Percentiles rank a stretch among this genome's conserved stretches.
These are phyloP conservation scores for Scaptomyza tumidula DNA, from an alignment of 2,888 invertebrate genomes.

Conservation along the genomic window DNA sequence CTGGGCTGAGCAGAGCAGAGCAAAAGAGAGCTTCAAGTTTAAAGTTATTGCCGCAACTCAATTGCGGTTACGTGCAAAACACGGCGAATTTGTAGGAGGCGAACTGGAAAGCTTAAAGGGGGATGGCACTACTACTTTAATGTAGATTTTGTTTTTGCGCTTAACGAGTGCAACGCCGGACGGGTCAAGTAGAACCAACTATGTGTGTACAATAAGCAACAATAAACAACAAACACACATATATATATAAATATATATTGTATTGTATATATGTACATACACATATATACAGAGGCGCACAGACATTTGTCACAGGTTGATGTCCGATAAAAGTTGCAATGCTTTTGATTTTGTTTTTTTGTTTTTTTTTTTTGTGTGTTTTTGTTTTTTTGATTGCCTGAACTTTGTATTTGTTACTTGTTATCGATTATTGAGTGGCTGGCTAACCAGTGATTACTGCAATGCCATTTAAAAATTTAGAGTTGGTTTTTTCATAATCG, in stretches of 20 bases:
- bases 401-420: conserved; percentile 54
- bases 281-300: not conserved
- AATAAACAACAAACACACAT: conserved; percentile 22
- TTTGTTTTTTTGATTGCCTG: conserved; percentile 35
- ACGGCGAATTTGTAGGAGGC: conserved; percentile 4
- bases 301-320: conserved; percentile 64
- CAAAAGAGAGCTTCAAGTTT: conserved; percentile 43
- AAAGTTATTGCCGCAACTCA: conserved; percentile 52
- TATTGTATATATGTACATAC: conserved; percentile 5
- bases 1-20: conserved; percentile 13
- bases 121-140: conserved; percentile 8
- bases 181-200: conserved; percentile 69
- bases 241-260: conserved; percentile 8
- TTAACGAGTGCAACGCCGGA: conserved; percentile 53
- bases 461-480: conserved; percentile 39
- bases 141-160: conserved; percentile 49
- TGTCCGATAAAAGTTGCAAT: conserved; percentile 73
- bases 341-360: conserved; percentile 25
- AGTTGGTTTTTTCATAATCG: conserved; percentile 39
- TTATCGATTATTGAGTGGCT: conserved; percentile 51
- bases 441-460: conserved; percentile 35
- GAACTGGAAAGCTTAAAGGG: not conserved
- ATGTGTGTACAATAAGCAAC: conserved; percentile 29
- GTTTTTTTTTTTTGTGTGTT: conserved; percentile 15
- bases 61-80: conserved; percentile 61